These are phyloP conservation scores for Brachyalestes nurse DNA, from an alignment of 2,797 vertebrate species.

Conservation along the genomic window DNA sequence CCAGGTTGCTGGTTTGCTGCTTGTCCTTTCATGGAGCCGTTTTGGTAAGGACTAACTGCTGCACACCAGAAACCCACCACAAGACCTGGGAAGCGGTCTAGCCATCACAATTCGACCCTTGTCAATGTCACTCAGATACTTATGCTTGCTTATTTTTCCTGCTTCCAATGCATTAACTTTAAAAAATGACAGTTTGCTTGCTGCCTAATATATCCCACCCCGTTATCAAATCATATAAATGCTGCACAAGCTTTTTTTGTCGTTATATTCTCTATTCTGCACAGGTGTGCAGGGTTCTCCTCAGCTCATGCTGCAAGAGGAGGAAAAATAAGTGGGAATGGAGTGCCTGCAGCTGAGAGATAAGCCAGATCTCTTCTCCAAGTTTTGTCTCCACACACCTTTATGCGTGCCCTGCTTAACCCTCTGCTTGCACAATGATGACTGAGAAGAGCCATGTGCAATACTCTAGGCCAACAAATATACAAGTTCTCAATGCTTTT, in stretches of 20 bases:
- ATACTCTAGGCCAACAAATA: neutral
- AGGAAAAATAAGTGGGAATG: neutral
- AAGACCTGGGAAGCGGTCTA: too few species aligned
- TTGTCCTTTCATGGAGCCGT: too few species aligned
- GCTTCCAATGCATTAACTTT: too few species aligned
- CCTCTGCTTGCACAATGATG: neutral
- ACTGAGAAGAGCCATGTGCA: neutral
- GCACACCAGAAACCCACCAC: too few species aligned
- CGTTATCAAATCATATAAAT: neutral
- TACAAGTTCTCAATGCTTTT: neutral
- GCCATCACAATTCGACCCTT: too few species aligned
- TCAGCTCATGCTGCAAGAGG: neutral
- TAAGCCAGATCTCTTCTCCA: slow-evolving; percentile 1
- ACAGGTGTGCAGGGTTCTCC: neutral
- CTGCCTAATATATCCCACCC: too few species aligned
- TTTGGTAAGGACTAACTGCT: too few species aligned
- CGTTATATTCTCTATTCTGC: neutral
- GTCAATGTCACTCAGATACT: too few species aligned
- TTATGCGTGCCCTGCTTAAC: neutral
- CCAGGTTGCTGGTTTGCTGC: too few species aligned
- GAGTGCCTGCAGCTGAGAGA: slow-evolving; percentile 6
- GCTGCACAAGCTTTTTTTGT: neutral
- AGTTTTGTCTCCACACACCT: neutral
- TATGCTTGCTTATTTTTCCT: too few species aligned
- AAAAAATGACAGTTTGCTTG: too few species aligned